phyloP scores from a whole-genome alignment of 2,113 vertebrate species.

The Cheilinus undulatus region DNA sequence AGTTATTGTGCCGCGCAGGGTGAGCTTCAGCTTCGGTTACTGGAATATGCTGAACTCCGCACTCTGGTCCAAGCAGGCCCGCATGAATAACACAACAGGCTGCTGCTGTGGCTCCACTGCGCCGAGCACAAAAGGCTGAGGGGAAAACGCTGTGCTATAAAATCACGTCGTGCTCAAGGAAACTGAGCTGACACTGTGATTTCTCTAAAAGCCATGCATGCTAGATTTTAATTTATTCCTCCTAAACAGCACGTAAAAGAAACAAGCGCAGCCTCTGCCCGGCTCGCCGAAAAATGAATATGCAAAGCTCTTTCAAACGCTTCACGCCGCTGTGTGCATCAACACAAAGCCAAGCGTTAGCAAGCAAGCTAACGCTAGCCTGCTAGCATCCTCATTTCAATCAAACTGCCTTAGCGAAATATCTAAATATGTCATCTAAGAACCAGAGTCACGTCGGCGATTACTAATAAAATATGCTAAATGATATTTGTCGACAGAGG shows the following conservation, averaged over 20 bases:
- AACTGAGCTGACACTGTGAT: conserved; percentile 4
- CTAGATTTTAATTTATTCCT: background rate
- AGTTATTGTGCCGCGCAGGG: conserved; percentile 13
- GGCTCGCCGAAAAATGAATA: conserved; percentile 81
- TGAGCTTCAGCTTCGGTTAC: conserved; percentile 22
- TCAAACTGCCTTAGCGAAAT: conserved; percentile 54
- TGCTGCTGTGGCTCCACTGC: conserved; percentile 68
- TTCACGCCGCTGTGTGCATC: conserved; percentile 65
- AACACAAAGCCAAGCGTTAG: conserved; percentile 84
- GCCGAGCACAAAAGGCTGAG: conserved; percentile 83
- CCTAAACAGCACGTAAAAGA: conserved; percentile 28
- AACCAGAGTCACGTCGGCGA: conserved; percentile 61
- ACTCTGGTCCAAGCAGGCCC: conserved; percentile 75
- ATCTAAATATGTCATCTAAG: conserved; percentile 49
- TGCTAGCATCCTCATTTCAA: conserved; percentile 64
- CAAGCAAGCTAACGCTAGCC: conserved; percentile 73
- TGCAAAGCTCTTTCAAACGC: conserved; percentile 81
- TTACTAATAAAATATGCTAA: conserved; percentile 88
- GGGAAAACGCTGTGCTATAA: conserved; percentile 62
- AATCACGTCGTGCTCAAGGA: conserved; percentile 53
- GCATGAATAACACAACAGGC: conserved; percentile 87
- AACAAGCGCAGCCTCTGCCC: conserved; percentile 47
- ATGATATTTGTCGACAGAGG: conserved; percentile 69
- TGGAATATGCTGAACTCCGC: conserved; percentile 79
- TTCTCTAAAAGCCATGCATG: background rate